Evolutionary conservation across 2,113 vertebrate genomes (phyloP).

Genomic region (Copsychus sechellarum): DNA sequence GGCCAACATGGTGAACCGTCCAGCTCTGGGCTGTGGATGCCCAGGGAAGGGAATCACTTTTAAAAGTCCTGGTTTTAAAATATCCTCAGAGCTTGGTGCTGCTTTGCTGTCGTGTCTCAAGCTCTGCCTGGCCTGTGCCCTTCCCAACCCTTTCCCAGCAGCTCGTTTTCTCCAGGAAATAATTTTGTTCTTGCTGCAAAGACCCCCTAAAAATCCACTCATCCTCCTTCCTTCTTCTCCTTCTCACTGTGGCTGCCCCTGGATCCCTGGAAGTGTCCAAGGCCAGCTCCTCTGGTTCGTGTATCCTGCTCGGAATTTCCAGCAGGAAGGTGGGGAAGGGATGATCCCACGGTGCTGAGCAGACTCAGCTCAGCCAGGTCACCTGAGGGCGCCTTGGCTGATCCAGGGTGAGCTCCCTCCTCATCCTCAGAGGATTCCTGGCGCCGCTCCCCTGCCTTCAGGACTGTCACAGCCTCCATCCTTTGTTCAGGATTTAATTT

Average conservation of each 20-base stretch:
- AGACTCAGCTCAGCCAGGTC: too few relatives aligned
- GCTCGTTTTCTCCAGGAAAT: background rate
- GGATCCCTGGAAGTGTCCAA: background rate
- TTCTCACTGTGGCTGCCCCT: background rate
- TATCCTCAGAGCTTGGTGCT: background rate
- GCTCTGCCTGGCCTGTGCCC: accelerated
- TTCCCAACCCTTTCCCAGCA: background rate
- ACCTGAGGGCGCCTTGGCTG: too few relatives aligned
- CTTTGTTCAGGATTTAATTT: too few relatives aligned
- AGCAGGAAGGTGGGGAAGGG: too few relatives aligned
- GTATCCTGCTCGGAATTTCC: too few relatives aligned
- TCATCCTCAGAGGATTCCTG: too few relatives aligned
- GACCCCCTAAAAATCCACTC: background rate
- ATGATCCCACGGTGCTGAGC: too few relatives aligned
- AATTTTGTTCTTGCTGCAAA: background rate
- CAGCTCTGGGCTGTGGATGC: background rate
- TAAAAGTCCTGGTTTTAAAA: background rate
- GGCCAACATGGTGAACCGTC: background rate
- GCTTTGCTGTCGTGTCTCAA: background rate
- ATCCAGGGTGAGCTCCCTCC: too few relatives aligned
- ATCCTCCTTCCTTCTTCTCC: background rate
- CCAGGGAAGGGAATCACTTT: background rate
- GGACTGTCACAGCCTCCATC: too few relatives aligned
- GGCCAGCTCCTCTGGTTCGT: background rate
- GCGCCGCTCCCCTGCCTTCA: too few relatives aligned